Base-by-base conservation (phyloP, 2,888 invertebrate species). In the Ramazzottius varieornatus region DNA sequence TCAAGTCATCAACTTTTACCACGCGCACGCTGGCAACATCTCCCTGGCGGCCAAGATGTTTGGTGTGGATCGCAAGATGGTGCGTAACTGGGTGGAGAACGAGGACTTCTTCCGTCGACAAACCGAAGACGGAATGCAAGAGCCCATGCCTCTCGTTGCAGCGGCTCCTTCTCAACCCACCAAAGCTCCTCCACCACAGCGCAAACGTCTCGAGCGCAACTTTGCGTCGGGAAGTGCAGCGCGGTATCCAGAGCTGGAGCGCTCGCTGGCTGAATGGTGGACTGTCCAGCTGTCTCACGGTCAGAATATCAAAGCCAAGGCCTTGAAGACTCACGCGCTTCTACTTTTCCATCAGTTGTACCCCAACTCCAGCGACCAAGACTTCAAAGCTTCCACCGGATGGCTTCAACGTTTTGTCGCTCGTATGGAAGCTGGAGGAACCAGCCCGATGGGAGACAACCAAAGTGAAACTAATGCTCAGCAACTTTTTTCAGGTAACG, bases 1-100 rank as follows among this genome's bases (percentile, higher is more conserved):
- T 4, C 54, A 54, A 54, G 54, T 54, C 54, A 54, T 54, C 54
- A 54, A 54, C 29, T 54, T 54, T 29, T 54, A 54, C 29, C 54
- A 54, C 24, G 54, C 54, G 4, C 54, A 54, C 54, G 54, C 54
- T 24, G 54, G 54, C 13, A 54, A 54, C 24, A 54, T 54, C 29
- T 54, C 54, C 29, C 54, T 54, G 54, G 54, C 54, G 4, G 54
- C 54, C 20, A 54, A 54, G 54, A 54, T 54, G 54, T 54, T 54
- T 24, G 29, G 29, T 16, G 54, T 54, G 54, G 54, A 54, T 29
- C 54, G 54, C n/a, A 54, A 54, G 29, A 24, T 54, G 29, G 54
- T 54, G 20, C 54, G 54, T 8, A 54, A 24, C 29, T 54, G 54
- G 54, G 54, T 54, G 29, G 54, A 54, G 24, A 8, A 54, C 16